Conservation (phyloP, 2,113 vertebrate species). For the Glaucidium brasilianum region DNA sequence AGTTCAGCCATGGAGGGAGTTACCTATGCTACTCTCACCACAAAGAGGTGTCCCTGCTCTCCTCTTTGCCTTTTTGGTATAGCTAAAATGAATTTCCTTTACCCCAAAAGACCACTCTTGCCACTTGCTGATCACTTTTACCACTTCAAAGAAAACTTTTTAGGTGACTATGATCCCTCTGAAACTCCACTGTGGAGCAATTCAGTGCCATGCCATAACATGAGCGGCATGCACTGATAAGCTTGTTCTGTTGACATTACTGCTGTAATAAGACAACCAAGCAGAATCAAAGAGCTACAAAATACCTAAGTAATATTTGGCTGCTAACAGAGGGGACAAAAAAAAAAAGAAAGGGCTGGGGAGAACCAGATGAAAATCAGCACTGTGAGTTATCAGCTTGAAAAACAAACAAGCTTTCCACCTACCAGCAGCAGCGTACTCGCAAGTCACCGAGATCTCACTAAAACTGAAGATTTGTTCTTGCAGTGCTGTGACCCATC, state of each 20-base stretch:
- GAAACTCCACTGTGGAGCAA: background rate
- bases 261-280: background rate
- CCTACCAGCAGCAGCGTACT: background rate
- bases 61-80: background rate
- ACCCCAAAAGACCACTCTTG: background rate
- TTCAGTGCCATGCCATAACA: background rate
- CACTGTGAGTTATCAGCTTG: background rate
- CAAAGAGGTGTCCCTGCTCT: background rate
- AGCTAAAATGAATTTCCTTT: background rate
- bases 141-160: background rate
- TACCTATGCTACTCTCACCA: background rate
- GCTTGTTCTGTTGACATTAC: background rate
- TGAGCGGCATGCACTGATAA: rapidly evolving
- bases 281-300: background rate
- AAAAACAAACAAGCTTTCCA: conserved; percentile 21
- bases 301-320: background rate
- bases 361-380: conserved; percentile 7
- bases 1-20: background rate
- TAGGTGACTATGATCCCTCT: background rate
- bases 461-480: conserved; percentile 2
- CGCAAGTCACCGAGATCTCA: background rate
- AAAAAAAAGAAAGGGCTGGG: background rate
- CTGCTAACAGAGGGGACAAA: background rate
- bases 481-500: conserved; percentile 49
- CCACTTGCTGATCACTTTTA: background rate